Percentiles rank a stretch among this genome's conserved stretches.
phyloP scores from a whole-genome alignment of 1,140 invertebrate species.

The Eueides isabella region DNA sequence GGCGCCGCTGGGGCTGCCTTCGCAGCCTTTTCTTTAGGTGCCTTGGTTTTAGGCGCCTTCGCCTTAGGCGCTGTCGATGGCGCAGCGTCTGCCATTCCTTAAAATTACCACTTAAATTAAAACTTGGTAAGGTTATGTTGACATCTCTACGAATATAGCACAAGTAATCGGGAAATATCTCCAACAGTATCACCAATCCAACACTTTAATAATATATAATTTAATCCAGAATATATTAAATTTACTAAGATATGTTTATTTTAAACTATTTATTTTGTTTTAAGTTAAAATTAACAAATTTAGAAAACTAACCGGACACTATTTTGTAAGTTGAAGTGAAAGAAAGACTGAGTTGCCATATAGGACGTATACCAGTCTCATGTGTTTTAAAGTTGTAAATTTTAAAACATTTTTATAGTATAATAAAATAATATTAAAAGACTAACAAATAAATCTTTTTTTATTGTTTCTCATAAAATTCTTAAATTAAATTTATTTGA shows the following conservation, averaged over 20 bases:
- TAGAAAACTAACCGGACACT: conserved; percentile 67
- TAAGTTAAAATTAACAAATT: conserved; percentile 49
- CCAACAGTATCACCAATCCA: conserved; percentile 47
- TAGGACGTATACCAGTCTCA: neutral
- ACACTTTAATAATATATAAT: conserved; percentile 25
- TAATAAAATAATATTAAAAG: no score
- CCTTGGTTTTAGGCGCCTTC: conserved; percentile 84
- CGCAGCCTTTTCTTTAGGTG: conserved; percentile 83
- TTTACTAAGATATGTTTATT: conserved; percentile 12
- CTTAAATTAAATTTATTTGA: neutral
- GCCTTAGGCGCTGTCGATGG: conserved; percentile 83
- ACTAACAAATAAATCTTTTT: no score
- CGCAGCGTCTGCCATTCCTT: conserved; percentile 85
- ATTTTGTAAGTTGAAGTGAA: conserved; percentile 65
- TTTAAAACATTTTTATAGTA: no score
- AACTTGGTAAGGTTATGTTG: conserved; percentile 73
- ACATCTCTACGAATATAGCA: conserved; percentile 51
- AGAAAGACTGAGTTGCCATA: conserved; percentile 67
- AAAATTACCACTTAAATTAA: conserved; percentile 64
- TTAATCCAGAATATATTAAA: conserved; percentile 18
- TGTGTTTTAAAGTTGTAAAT: neutral
- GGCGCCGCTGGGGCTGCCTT: conserved; percentile 78
- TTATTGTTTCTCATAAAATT: neutral
- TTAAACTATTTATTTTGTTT: conserved; percentile 30
- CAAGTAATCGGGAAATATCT: conserved; percentile 65